Conservation (phyloP, 1,140 invertebrate genomes). For the Phocides pigmalion region DNA sequence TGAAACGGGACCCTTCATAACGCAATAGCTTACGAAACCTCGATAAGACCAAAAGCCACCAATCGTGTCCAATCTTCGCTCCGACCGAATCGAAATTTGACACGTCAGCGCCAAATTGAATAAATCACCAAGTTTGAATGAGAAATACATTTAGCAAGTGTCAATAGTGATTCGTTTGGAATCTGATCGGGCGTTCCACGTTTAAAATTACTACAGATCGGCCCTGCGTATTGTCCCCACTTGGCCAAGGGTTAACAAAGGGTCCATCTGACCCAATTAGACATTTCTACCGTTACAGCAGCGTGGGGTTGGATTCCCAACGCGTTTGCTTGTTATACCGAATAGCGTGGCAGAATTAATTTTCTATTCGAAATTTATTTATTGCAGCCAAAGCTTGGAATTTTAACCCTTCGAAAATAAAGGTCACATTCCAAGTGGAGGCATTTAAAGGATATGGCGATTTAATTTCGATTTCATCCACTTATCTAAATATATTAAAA, state of each 20-base stretch:
- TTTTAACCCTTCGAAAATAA: slow-evolving; percentile 21
- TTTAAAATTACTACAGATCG: slow-evolving; percentile 44
- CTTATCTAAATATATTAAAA: no score
- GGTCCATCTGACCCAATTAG: slow-evolving; percentile 52
- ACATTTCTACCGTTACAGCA: slow-evolving; percentile 38
- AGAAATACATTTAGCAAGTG: slow-evolving; percentile 34
- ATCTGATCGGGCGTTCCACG: slow-evolving; percentile 29
- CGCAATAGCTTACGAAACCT: neutral
- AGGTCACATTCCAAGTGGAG: neutral
- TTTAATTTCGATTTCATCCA: neutral
- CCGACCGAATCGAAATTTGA: slow-evolving; percentile 5
- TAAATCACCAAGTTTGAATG: slow-evolving; percentile 37
- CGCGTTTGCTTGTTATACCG: slow-evolving; percentile 24
- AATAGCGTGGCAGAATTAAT: slow-evolving; percentile 35
- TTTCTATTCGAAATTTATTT: slow-evolving; percentile 40
- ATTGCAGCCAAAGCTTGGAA: slow-evolving; percentile 1
- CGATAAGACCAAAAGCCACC: slow-evolving; percentile 17
- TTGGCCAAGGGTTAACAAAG: slow-evolving; percentile 39
- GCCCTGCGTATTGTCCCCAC: slow-evolving; percentile 35
- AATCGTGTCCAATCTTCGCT: slow-evolving; percentile 22
- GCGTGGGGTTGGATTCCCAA: slow-evolving; percentile 25
- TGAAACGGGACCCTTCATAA: neutral
- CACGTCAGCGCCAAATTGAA: slow-evolving; percentile 33
- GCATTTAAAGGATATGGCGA: slow-evolving; percentile 2
- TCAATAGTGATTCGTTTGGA: slow-evolving; percentile 31